Conservation (phyloP, 2,113 vertebrate species). For the Vidua chalybeata region DNA sequence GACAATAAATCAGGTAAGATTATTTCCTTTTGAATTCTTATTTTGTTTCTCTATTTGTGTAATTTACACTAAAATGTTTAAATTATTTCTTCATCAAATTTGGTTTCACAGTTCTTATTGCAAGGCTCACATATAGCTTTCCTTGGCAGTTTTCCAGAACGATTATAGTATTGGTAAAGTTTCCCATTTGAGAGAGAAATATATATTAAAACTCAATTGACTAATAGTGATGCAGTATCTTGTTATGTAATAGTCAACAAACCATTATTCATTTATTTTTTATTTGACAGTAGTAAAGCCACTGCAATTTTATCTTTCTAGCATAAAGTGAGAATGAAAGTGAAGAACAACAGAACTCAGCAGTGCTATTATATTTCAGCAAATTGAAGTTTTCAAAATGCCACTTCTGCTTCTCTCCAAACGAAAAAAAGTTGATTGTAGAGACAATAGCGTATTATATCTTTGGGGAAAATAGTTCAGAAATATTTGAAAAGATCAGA, state of each 20-base stretch:
- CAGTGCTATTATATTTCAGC: conserved; percentile 16
- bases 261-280: conserved; percentile 34
- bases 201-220: background rate
- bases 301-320: conserved; percentile 8
- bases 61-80: background rate
- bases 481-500: conserved; percentile 36
- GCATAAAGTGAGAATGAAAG: conserved; percentile 20
- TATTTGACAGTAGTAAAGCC: conserved; percentile 22
- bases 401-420: conserved; percentile 40
- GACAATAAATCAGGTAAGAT: background rate
- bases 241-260: background rate
- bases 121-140: background rate
- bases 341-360: conserved; percentile 8
- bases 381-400: conserved; percentile 61
- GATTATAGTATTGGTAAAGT: background rate
- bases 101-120: background rate
- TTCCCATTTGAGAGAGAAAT: background rate
- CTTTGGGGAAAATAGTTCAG: conserved; percentile 12
- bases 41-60: background rate
- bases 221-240: background rate
- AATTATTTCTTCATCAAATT: background rate
- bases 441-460: conserved; percentile 35
- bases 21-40: background rate
- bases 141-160: background rate
- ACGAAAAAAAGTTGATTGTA: conserved; percentile 12